Evolutionary conservation across 92 coral and sea anemone genomes (phyloP), one percentile per base, ranked within the genome.

Genomic region (Desmophyllum pertusum): DNA sequence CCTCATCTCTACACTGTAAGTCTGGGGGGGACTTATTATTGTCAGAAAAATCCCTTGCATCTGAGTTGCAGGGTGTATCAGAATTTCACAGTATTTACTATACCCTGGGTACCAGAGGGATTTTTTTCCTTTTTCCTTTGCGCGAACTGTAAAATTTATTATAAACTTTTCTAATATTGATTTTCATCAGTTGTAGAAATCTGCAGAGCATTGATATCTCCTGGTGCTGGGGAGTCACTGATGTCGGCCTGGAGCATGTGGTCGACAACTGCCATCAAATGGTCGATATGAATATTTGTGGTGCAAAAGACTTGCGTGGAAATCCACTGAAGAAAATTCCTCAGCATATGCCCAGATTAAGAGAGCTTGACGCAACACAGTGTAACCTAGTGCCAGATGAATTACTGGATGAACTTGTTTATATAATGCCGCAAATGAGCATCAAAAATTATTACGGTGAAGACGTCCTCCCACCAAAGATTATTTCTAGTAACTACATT

Each of bases 191-290:
- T 70, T 93, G 94, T 61, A 96, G 94, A 23, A 89, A 91, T 68
- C 90, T 96, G 55, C 79, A 81, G 29, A 77, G 84, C 30, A 83
- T 96, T 25, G 91, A 96, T 62, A 89, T 96, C 23, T 92, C 99
- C 11, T 96, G 99, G 99, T 96, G 99, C 70, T 96, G 99, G 96
- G 91, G 88, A 55, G 77, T 96, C 27, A 90, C 97, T 64, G 99
- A 96, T 84, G 87, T 43, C 25, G 99, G 99, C 38, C 90, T 96
- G n/a, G 66, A 78, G 8, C 87, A 85, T 70, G 87, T 96, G 48
- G 79, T 96, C 25, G 36, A 43, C 62, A 87, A 81, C 15, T 94
- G 99, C 42, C 73, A 61, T 63, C 79, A 73, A 35, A 84, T 96
- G 91, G 76, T 88, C 87, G 81, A 77, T 39, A 78, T 93, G 59